Base-by-base conservation (phyloP, 2,113 vertebrate genomes). In the Phoenicopterus ruber region DNA sequence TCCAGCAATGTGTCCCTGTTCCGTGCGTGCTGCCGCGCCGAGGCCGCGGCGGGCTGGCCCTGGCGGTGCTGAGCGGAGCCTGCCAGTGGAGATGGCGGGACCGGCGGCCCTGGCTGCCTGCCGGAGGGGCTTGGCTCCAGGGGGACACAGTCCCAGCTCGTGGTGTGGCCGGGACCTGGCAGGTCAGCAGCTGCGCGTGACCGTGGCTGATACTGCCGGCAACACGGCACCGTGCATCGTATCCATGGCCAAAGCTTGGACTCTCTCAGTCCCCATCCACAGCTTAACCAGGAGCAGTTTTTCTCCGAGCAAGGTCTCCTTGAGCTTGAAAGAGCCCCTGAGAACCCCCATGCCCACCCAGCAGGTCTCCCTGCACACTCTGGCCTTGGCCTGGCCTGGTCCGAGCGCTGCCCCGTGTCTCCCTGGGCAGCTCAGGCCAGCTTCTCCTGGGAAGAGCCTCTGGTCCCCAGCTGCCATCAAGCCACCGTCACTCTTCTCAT, bases 21-120 rank as follows among this genome's bases (percentile, higher is more conserved):
- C 61, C 21, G 26, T 21, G 54, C 0, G 0, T 4, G 16, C 36
- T 67, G 52, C 47, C 19, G 2, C 19, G 32, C 11, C 1, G 10
- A 13, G 1, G 1, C 46, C 5, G 0, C 0, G 0, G 32, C 0
- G 6, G 61, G 32, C n/a, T 72, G 47, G 22, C 21, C 26, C 40
- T 40, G 65, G 9, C 0, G 4, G 72, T 18, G 66, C 62, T 16
- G 52, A 46, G 63, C 4, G 0, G 34, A 46, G 9, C 44, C 61
- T 57, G 32, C 24, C 26, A 4, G 36, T 7, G 47, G 38, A 32
- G 29, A 11, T 6, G 17, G 40, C 0, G 2, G 36, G 49, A 58
- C 31, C 4, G 0, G 38, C 1, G 3, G 34, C 15, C 38, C 34
- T 63, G 42, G 70, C n/a, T 76, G 13, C 61, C 31, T 52, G 50